Base-by-base conservation (phyloP, 1,140 invertebrate genomes). In the Lepidurus couesii region DNA sequence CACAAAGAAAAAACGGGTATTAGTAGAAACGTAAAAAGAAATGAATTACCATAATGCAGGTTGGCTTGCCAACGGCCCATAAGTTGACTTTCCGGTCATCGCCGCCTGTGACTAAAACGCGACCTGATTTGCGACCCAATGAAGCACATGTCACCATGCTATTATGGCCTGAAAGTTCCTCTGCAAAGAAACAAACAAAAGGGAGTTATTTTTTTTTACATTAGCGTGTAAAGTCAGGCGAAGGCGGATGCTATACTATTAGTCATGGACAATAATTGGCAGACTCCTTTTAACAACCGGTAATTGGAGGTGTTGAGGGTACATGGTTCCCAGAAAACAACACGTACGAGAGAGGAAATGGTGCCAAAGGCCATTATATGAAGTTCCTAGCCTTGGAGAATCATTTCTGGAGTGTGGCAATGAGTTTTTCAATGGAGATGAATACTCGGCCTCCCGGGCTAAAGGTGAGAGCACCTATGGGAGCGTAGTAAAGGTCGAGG, bases 61-160 rank as follows among this genome's bases (percentile, higher is more conserved):
- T 94, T 82, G 94, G 91, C 84, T 97, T 95, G 26, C 96, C 96
- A 80, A 98, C 92, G 4, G 95, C 95, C 96, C 96, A 99, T 80
- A 98, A 85, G 84, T 99, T 99, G 74, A 98, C 96, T 87, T 97
- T 98, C 85, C 95, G 95, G 86, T 98, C 97, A 85, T 97, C 95
- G 81, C 97, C 96, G 75, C 96, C 97, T 81, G 96, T 98, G 74
- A 95, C 97, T 84, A 98, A 89, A 75, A 98, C 96, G 81, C 93
- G 87, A 45, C 93, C 94, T 42, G 94, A 96, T 85, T 96, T 97
- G 83, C 92, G 91, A 74, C 96, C 95, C 84, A 98, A 88, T 34
- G 94, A 92, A 81, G 97, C 86, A 83, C 95, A 96, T 83, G 94
- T 96, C 80, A 97, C 94, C 86, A 93, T 94, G 79, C 92, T 90